phyloP scores from a whole-genome alignment of 37 sponge, comb jelly and placozoan species.

The Halichondria panicea region DNA sequence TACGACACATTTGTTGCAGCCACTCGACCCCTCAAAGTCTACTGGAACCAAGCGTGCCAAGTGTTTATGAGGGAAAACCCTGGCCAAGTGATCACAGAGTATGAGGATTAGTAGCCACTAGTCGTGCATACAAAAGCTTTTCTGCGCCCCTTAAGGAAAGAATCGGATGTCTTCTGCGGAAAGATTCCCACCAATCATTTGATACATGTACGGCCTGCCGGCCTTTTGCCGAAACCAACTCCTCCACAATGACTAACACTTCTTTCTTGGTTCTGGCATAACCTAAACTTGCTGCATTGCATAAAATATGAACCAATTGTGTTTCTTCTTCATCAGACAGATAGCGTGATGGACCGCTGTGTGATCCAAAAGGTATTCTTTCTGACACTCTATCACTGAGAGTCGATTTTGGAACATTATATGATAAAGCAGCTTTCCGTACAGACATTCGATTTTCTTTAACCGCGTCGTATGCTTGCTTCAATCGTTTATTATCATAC shows the following conservation, averaged over 20 bases:
- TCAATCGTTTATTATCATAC: too few relatives aligned
- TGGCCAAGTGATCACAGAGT: too few relatives aligned
- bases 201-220: not conserved
- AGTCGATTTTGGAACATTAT: not conserved
- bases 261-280: not conserved
- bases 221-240: not conserved
- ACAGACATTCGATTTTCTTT: not conserved
- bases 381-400: not conserved
- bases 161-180: slow-evolving; percentile 4
- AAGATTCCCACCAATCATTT: slow-evolving; percentile 6
- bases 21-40: too few relatives aligned
- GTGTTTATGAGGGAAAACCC: too few relatives aligned
- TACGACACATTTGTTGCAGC: too few relatives aligned
- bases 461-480: not conserved
- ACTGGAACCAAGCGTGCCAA: too few relatives aligned
- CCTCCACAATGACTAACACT: not conserved
- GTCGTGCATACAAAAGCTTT: not conserved
- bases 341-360: not conserved
- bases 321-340: not conserved
- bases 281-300: not conserved
- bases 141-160: slow-evolving; percentile 3
- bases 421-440: not conserved
- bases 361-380: not conserved
- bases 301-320: not conserved
- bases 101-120: not conserved